Conservation (phyloP, 2,888 invertebrate genomes). For the Limnephilus marmoratus region DNA sequence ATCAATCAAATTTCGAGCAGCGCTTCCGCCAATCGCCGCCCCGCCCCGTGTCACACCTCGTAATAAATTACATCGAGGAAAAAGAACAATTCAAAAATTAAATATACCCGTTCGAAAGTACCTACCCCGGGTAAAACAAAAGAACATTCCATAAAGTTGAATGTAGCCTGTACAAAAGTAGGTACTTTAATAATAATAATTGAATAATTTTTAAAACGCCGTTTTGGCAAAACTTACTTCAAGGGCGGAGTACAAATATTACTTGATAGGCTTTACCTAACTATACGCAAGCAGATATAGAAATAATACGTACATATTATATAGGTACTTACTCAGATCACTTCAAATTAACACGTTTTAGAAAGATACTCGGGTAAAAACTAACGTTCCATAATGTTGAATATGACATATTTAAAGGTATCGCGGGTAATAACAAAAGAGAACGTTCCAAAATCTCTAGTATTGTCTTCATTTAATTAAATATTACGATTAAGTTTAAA, state of each 20-base stretch:
- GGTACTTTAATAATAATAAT: background rate
- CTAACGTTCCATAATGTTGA: background rate
- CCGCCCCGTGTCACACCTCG: conserved; percentile 60
- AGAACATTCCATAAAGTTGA: conserved; percentile 2
- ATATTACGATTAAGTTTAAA: no score
- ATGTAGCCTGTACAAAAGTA: background rate
- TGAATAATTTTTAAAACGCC: no score
- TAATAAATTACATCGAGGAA: conserved; percentile 54
- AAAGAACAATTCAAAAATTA: conserved; percentile 55
- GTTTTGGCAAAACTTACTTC: no score
- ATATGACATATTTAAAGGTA: background rate
- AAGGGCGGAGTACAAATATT: no score
- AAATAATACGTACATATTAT: no score
- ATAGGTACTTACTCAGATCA: no score
- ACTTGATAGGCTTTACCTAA: no score
- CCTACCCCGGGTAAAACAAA: background rate
- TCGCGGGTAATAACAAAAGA: background rate
- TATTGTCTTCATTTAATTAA: no score
- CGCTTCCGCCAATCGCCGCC: conserved; percentile 61
- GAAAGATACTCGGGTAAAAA: no score
- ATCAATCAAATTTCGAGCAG: conserved; percentile 63
- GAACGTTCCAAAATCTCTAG: background rate
- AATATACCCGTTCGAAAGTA: conserved; percentile 23
- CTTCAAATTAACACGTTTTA: no score
- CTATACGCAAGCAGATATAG: no score